Conservation (phyloP, 2,113 vertebrate species). For the Cottus gobio region DNA sequence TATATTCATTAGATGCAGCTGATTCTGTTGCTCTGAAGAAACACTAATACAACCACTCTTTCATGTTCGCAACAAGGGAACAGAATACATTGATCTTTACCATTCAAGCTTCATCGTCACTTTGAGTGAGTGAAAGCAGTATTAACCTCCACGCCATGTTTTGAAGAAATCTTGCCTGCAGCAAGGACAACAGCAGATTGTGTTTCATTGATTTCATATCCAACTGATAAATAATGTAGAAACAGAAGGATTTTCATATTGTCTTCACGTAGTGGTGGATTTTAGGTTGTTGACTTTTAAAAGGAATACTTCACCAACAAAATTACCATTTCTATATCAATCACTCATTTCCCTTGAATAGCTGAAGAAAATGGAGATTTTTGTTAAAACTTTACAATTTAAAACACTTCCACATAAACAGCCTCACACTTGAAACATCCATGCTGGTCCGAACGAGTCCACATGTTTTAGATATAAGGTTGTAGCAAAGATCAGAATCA, state of each 20-base stretch:
- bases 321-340: not conserved
- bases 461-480: no score
- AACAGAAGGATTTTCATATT: not conserved
- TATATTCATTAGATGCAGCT: slow-evolving; percentile 4
- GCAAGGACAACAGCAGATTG: not conserved
- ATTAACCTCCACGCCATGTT: not conserved
- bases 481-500: no score
- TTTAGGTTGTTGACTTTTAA: not conserved
- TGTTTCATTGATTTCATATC: not conserved
- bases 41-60: not conserved
- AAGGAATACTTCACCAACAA: not conserved
- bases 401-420: not conserved
- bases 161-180: not conserved
- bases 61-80: not conserved
- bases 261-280: not conserved
- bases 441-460: no score
- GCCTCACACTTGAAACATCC: no score
- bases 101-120: not conserved
- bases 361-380: not conserved
- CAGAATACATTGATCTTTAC: not conserved
- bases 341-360: not conserved
- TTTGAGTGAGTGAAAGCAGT: slow-evolving; percentile 2
- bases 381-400: not conserved
- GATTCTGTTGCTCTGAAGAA: not conserved
- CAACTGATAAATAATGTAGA: not conserved